Conservation (phyloP, 1,140 invertebrate species). For the Pteromalus puparum region DNA sequence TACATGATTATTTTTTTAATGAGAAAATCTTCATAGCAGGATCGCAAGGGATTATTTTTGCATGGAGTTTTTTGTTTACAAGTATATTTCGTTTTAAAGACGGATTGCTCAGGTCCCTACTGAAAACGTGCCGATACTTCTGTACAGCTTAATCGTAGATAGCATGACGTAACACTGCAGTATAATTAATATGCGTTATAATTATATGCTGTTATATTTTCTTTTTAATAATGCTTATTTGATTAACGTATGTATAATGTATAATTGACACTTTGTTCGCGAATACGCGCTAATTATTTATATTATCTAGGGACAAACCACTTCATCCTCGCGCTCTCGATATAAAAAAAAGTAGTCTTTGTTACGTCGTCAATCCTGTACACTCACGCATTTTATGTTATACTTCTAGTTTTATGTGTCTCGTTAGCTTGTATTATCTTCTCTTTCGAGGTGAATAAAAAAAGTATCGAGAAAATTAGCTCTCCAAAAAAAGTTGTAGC, state of each 20-base stretch:
- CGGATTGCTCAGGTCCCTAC: background rate
- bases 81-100: background rate
- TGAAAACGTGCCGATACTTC: background rate
- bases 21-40: background rate
- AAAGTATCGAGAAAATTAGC: too few species aligned
- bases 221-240: background rate
- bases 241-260: background rate
- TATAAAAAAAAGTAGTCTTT: too few species aligned
- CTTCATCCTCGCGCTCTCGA: too few species aligned
- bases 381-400: too few species aligned
- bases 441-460: background rate
- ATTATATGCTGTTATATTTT: background rate
- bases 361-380: too few species aligned
- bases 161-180: background rate
- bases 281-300: background rate
- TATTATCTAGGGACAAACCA: too few species aligned
- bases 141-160: background rate
- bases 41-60: background rate
- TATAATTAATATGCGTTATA: background rate
- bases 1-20: too few species aligned
- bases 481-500: too few species aligned
- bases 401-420: background rate
- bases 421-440: background rate
- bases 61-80: background rate
- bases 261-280: constrained; percentile 4